A percentile compares a stretch with the other conserved stretches of the same genome.
Evolutionary conservation across 2,113 vertebrate genomes (phyloP).

Genomic region (Lepus timidus): DNA sequence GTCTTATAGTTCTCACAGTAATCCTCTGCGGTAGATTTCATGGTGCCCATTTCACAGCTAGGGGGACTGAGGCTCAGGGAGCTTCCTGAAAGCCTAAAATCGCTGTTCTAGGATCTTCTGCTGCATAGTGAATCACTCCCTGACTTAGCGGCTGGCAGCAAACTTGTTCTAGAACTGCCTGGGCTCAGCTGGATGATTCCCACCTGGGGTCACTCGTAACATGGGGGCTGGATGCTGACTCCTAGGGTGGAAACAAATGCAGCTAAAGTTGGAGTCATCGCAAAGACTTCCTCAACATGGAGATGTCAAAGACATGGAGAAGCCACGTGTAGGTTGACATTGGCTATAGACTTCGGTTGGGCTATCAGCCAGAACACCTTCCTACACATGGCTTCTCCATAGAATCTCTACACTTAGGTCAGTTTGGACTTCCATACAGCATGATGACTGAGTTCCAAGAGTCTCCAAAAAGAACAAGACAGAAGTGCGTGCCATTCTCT

Average conservation of each 20-base stretch:
- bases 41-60: not conserved
- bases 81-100: not conserved
- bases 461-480: not conserved
- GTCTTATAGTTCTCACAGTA: slow-evolving; percentile 33
- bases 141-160: slow-evolving; percentile 13
- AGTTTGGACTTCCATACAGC: not conserved
- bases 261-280: not conserved
- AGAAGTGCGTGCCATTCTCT: not conserved
- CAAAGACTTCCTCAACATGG: not conserved
- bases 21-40: not conserved
- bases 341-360: not conserved
- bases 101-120: not conserved
- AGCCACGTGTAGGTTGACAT: not conserved
- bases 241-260: no score
- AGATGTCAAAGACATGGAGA: no score
- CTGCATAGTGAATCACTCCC: not conserved
- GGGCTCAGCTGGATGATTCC: not conserved
- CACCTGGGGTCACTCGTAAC: not conserved
- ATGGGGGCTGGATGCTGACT: not conserved
- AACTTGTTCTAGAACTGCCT: not conserved
- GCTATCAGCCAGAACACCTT: not conserved
- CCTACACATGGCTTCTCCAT: not conserved
- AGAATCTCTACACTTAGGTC: not conserved
- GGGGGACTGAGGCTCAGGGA: slow-evolving; percentile 18
- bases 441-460: not conserved